Base-by-base conservation (phyloP, 2,888 invertebrate genomes). In the Helobdella robusta region DNA sequence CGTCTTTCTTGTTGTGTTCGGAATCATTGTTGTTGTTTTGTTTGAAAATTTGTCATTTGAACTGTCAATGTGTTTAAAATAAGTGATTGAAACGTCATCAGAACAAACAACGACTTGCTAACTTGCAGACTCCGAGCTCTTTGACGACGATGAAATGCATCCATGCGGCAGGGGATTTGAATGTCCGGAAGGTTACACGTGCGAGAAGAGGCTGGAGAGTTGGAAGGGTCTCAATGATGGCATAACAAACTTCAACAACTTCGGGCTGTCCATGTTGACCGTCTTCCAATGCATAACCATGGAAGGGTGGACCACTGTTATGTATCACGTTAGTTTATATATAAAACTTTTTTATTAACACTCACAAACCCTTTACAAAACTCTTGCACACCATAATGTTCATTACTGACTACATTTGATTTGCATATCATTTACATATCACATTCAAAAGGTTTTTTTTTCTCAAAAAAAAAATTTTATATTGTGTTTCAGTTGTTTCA, bases 211-310 rank as follows among this genome's bases (percentile, higher is more conserved):
- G 6, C 58, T 68, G 5, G 65, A 67, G 25, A 65, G 48, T 8
- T 66, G 70, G 20, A 75, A 70, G 20, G 80, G 80, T 2, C 80
- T 80, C 36, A 80, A 79, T 67, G 71, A 74, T 69, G 97, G 97
- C 70, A 98, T 98, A 77, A 97, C 95, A 56, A 97, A 95, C 83
- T 98, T 98, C 78, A 97, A 98, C 81, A 97, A 98, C 83, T 93
- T 98, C 78, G 95, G 95, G 66, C 84, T 97, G 66, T 91, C 97
- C 72, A 98, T 98, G 97, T 84, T 98, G 74, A 98, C 97, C 44
- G 97, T 98, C 70, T 98, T 98, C 82, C 97, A 83, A 72, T 98
- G 97, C 81, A 89, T 98, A 73, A 97, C 97, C 20, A 85, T 97
- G 68, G 97, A 98, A 82, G 97, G 97, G 48, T 98, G 97, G 97